Evolutionary conservation across 2,113 vertebrate genomes (phyloP).

Genomic region (Burhinus bistriatus): DNA sequence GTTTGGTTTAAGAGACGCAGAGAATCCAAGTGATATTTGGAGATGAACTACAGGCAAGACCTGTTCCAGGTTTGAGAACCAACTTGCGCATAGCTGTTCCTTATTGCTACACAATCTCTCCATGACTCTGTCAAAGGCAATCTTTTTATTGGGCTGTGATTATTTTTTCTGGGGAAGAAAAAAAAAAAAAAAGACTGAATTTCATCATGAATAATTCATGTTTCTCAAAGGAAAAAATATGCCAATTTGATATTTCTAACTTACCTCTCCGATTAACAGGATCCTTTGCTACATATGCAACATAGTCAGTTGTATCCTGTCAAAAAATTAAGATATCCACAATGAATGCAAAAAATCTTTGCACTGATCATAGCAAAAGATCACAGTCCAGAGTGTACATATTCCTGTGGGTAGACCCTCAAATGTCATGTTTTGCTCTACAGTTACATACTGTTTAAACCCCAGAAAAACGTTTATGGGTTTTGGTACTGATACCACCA

Average conservation of each 20-base stretch:
- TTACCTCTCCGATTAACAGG: conserved; percentile 97
- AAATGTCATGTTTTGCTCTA: not conserved
- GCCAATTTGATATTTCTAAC: not conserved
- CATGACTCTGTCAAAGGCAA: not conserved
- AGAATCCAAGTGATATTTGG: not conserved
- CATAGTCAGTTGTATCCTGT: conserved; percentile 95
- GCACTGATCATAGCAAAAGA: not conserved
- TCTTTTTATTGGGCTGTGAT: not conserved
- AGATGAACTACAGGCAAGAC: not conserved
- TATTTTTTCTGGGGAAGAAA: not conserved
- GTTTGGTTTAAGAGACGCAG: not conserved
- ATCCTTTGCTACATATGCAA: conserved; percentile 98
- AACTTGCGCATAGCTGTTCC: not conserved
- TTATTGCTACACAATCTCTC: not conserved
- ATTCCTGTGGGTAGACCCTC: not conserved
- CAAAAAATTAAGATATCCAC: conserved; percentile 5
- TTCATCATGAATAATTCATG: not conserved
- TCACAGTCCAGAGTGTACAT: not conserved
- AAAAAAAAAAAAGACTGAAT: not conserved
- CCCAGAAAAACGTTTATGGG: not conserved
- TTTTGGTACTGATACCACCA: not conserved
- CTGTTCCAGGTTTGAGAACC: not conserved
- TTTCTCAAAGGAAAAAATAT: not conserved
- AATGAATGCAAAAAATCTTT: conserved; percentile 6
- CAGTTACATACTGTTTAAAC: not conserved